phyloP scores from a whole-genome alignment of 2,113 vertebrate species.

The Grus americana region DNA sequence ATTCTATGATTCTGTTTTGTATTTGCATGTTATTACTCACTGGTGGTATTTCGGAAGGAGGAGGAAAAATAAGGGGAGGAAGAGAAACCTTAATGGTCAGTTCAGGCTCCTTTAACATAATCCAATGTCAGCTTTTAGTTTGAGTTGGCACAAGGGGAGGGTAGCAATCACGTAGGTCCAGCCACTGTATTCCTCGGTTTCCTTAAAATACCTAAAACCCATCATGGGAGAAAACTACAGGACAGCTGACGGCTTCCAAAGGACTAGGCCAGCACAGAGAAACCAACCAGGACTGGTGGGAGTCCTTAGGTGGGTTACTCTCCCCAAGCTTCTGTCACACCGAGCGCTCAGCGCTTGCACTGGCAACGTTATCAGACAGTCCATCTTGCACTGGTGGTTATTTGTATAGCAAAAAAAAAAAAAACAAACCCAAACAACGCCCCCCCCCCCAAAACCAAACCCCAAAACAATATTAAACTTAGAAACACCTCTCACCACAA shows the following conservation, averaged over 20 bases:
- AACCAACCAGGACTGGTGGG: background rate
- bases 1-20: background rate
- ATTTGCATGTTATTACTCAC: background rate
- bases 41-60: background rate
- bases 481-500: conserved; percentile 19
- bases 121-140: background rate
- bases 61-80: background rate
- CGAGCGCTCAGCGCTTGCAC: background rate
- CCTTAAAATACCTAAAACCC: conserved; percentile 50
- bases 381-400: background rate
- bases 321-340: background rate
- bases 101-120: background rate
- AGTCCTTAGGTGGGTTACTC: background rate
- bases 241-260: background rate
- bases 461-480: background rate
- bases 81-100: background rate
- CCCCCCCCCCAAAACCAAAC: too few species aligned
- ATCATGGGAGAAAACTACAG: background rate
- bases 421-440: too few species aligned
- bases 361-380: background rate
- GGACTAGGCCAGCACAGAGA: background rate
- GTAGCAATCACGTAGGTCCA: background rate
- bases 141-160: background rate
- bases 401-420: background rate
- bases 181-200: conserved; percentile 5